phyloP scores from a whole-genome alignment of 92 coral and sea anemone species.

The Heliopora coerulea region DNA sequence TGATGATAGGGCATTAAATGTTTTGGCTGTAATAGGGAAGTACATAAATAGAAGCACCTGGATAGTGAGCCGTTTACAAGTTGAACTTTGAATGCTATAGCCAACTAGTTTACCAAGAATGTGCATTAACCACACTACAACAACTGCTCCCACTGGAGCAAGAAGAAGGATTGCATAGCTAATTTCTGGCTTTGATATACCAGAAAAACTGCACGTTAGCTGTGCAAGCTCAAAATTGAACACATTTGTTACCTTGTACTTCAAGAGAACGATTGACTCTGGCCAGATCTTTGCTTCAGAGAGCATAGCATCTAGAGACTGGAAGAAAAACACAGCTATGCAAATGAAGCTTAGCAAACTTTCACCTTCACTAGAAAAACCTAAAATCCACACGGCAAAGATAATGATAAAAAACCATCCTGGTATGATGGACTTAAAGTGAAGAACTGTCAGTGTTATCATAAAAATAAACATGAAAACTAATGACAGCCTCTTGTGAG shows the following conservation, averaged over 20 bases:
- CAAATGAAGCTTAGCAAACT: constrained; percentile 39
- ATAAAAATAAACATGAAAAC: constrained; percentile 38
- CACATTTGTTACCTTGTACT: constrained; percentile 63
- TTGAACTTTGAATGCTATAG: constrained; percentile 21
- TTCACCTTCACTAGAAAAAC: constrained; percentile 62
- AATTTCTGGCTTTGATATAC: constrained; percentile 63
- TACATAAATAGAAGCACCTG: constrained; percentile 60
- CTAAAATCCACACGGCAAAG: constrained; percentile 53
- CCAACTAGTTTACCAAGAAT: constrained; percentile 21
- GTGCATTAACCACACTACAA: constrained; percentile 45
- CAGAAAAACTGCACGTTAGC: constrained; percentile 66
- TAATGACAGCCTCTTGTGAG: neutral
- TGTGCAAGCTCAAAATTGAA: constrained; percentile 65
- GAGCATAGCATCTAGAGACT: constrained; percentile 67
- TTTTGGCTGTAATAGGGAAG: constrained; percentile 72
- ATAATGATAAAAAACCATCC: constrained; percentile 68
- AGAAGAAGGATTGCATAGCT: constrained; percentile 51
- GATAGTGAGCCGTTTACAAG: constrained; percentile 52
- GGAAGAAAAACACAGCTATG: constrained; percentile 70
- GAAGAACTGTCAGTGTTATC: constrained; percentile 50
- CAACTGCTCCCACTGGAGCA: constrained; percentile 52
- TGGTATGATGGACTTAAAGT: constrained; percentile 49
- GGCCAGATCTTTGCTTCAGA: constrained; percentile 71
- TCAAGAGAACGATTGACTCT: constrained; percentile 41
- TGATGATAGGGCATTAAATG: constrained; percentile 57